phyloP scores from a whole-genome alignment of 2,797 vertebrate genomes.

The Setipinna tenuifilis region DNA sequence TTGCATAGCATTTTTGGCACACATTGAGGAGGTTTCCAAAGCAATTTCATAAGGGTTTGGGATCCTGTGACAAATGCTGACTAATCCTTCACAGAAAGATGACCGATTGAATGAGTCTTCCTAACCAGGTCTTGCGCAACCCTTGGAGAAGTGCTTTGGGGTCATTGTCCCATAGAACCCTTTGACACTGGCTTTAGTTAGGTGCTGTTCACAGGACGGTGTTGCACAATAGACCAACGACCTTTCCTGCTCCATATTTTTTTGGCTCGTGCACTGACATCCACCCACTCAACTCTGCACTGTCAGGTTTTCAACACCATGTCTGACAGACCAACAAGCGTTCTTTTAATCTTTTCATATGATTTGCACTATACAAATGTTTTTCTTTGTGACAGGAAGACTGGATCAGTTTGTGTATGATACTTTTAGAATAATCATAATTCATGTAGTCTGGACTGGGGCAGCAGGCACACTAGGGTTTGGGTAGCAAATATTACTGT shows the following conservation, averaged over 20 bases:
- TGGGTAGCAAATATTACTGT: too few species aligned
- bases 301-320: neutral
- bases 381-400: neutral
- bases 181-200: neutral
- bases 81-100: too few species aligned
- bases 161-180: conserved; percentile 5
- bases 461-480: too few species aligned
- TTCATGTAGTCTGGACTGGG: too few species aligned
- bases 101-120: too few species aligned
- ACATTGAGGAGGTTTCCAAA: too few species aligned
- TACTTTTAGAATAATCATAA: too few species aligned
- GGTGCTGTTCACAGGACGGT: neutral
- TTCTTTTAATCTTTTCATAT: neutral
- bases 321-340: neutral
- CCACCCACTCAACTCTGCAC: neutral
- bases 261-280: neutral
- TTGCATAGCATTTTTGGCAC: neutral
- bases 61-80: too few species aligned
- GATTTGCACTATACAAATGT: neutral
- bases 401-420: neutral
- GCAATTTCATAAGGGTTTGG: too few species aligned
- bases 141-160: neutral
- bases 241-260: neutral
- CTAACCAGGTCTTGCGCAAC: too few species aligned
- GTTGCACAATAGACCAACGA: neutral